These are phyloP conservation scores for Martes martes DNA, from an alignment of 2,113 vertebrate species.

Conservation along the genomic window DNA sequence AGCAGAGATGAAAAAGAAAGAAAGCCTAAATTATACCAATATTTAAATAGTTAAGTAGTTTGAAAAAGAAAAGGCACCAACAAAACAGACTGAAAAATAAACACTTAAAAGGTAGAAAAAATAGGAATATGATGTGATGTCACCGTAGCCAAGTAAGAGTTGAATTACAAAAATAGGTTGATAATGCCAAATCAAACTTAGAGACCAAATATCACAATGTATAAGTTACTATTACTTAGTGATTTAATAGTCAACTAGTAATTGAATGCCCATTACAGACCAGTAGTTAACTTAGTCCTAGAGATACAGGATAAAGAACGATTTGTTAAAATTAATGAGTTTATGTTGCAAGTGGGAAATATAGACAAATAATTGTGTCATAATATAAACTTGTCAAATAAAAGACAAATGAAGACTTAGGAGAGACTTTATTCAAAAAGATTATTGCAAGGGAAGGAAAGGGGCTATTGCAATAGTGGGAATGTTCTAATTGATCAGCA, in stretches of 20 bases:
- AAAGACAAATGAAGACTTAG: not conserved
- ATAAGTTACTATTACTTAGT: not conserved
- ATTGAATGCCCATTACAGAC: not conserved
- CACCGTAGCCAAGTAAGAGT: not conserved
- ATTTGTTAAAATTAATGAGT: not conserved
- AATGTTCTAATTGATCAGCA: not conserved
- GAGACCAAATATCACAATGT: not conserved
- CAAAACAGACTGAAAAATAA: not conserved
- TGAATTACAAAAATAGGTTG: not conserved
- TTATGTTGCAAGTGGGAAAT: not conserved
- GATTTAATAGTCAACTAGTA: not conserved
- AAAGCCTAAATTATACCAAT: not conserved
- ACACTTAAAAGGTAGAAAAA: not conserved
- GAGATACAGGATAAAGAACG: not conserved
- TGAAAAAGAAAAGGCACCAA: not conserved
- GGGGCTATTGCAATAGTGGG: not conserved
- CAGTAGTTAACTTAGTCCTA: not conserved
- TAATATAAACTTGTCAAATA: not conserved
- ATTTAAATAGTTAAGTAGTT: not conserved
- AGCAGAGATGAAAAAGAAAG: not conserved
- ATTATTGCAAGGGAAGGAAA: not conserved
- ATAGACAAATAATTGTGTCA: not conserved
- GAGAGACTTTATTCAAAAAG: not conserved
- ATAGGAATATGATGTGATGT: not conserved
- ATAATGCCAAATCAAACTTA: not conserved